Evolutionary conservation across 53 echinoderm and acorn worm genomes (phyloP), one percentile per base, ranked within the genome.

Genomic region (Zoroaster sp.): DNA sequence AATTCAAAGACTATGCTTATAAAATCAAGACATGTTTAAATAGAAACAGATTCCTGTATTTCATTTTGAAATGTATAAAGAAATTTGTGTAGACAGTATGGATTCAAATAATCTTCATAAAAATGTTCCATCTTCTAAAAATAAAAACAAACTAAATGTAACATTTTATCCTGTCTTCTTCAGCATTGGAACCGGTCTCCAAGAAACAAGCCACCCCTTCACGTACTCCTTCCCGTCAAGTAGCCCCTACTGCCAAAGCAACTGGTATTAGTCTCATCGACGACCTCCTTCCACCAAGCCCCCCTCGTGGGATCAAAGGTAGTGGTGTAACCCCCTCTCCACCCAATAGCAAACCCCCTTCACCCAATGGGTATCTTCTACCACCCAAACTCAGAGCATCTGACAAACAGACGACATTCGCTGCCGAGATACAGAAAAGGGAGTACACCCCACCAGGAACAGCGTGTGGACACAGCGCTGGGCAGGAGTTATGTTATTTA

Each of bases 401-500:
- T 31, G 88, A 88, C 63, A 89, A 90, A 63, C 87, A 90, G 2
- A 75, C 87, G 20, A 69, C 83, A 18, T 80, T 90, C 35, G 18
- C 88, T 17, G 55, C 63, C 21, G 67, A 32, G n/a, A 69, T 63
- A 1, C 69, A 85, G 54, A 65, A 31, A 37, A 89, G 33, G 70
- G 68, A 66, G 35, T 75, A 74, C 28, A 91, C 76, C 3, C 86
- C 83, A 3, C 85, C 88, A 4, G 77, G 40, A 17, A 74, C 88
- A 33, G 35, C 92, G 0, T 95, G 94, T 55, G 80, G 94, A 21
- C 97, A 97, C 74, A 89, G 90, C 31, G 95, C 95, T 3, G 98
- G 98, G 1, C 98, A 97, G 74, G 98, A 97, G 43, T 91, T 97
- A 46, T 97, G 98, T 74, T 97, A 97, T 54, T 83, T 97, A 32